Percentiles rank a stretch among this genome's conserved stretches.
These are phyloP conservation scores for Mus spicilegus DNA, from an alignment of 2,113 vertebrate species.

Conservation along the genomic window DNA sequence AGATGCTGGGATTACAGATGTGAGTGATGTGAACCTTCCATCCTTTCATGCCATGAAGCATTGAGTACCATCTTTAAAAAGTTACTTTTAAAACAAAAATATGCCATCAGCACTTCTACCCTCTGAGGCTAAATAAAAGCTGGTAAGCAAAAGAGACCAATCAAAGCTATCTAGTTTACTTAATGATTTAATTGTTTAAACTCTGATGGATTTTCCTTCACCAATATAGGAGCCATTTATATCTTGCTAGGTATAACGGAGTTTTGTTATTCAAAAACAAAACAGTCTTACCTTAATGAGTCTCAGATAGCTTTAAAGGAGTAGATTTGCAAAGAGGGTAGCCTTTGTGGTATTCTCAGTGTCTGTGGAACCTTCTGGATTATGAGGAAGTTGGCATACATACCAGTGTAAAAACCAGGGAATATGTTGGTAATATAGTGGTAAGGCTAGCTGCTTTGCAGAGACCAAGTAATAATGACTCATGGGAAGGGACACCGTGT, in stretches of 20 bases:
- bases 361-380: background rate
- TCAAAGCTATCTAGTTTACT: background rate
- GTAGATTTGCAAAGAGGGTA: background rate
- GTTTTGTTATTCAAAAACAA: background rate
- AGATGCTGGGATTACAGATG: background rate
- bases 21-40: background rate
- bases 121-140: background rate
- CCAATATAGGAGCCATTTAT: background rate
- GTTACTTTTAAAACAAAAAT: background rate
- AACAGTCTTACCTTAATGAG: background rate
- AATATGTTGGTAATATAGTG: background rate
- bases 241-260: background rate
- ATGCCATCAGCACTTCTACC: background rate
- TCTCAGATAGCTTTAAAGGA: background rate
- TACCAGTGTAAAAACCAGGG: background rate
- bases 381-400: background rate
- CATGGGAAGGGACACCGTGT: background rate
- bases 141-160: background rate
- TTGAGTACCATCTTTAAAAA: background rate
- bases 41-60: background rate
- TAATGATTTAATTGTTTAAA: conserved; percentile 25
- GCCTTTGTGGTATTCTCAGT: background rate
- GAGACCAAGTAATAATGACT: background rate
- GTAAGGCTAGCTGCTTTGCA: background rate
- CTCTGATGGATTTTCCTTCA: background rate